Evolutionary conservation across 2,113 vertebrate genomes (phyloP), one percentile per base, ranked within the genome.

Genomic region (Puffinus mauretanicus): DNA sequence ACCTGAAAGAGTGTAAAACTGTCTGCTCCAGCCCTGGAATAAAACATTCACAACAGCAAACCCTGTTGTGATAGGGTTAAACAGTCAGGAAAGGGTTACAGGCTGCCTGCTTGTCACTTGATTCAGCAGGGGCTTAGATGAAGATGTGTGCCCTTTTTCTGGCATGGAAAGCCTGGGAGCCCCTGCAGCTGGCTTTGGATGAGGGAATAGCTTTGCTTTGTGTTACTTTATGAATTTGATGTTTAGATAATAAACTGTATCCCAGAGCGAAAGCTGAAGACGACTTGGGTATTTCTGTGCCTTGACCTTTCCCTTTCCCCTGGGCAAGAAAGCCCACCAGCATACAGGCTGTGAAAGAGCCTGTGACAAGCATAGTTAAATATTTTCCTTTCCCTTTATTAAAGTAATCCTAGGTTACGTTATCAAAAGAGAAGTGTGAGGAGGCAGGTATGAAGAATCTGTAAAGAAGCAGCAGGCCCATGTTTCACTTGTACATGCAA

Each of bases 111-210:
- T 58, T 92, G 90, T 96, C 92, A 80, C 82, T 97, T 77, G 92
- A 85, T 91, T 95, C 93, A 65, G 89, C 85, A 88, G 87, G 61
- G 58, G 40, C 80, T 95, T 91, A 90, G 62, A 77, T 82, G 85
- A 84, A 96, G 96, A 94, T 88, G 93, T 95, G 96, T 96, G 75
- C 96, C 96, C 96, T 95, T 96, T 95, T 94, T 96, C 90, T 96
- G 94, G 84, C 87, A 77, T 90, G 90, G 94, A 42, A 91, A 82
- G 81, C 69, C 84, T 93, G 84, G 70, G 90, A 97, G 82, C 70
- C 93, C 66, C 87, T 96, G 93, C 93, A 96, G 96, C 94, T 96
- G 96, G 49, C 70, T 95, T 95, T 93, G 87, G 87, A 88, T 80
- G 70, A 94, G 87, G 93, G 94, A 95, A 94, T 79, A 96, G 46